A percentile compares a stretch with the other conserved stretches of the same genome.
phyloP scores from a whole-genome alignment of 2,888 invertebrate species.

The Chesias legatella region DNA sequence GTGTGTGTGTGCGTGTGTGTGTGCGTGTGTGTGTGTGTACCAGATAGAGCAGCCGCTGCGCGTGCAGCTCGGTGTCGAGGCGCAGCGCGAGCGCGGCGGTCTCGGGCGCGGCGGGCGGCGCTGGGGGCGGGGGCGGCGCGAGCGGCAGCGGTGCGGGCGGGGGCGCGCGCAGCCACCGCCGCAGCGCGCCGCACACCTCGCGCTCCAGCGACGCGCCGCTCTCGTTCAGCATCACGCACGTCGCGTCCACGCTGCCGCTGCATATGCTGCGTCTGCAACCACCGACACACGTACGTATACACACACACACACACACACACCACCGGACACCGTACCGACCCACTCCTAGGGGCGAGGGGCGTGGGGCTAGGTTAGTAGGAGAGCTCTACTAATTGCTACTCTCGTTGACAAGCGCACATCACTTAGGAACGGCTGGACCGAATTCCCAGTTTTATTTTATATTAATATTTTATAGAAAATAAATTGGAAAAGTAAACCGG shows the following conservation, averaged over 20 bases:
- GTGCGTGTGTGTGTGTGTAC: constrained; percentile 68
- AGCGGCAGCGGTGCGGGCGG: constrained; percentile 56
- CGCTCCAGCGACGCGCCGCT: constrained; percentile 93
- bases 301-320: background rate
- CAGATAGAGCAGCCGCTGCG: constrained; percentile 87
- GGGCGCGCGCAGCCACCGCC: constrained; percentile 82
- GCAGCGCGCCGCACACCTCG: constrained; percentile 59
- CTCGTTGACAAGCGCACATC: too few species aligned
- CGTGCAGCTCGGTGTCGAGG: constrained; percentile 89
- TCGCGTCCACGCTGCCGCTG: constrained; percentile 95
- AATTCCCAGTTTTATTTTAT: too few species aligned
- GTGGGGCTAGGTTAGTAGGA: too few species aligned
- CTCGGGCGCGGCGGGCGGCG: constrained; percentile 21
- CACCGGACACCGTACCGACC: too few species aligned
- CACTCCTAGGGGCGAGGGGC: too few species aligned
- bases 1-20: too few species aligned
- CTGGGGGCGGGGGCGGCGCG: constrained; percentile 65
- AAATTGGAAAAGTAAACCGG: too few species aligned
- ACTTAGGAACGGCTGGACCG: too few species aligned
- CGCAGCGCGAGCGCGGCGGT: constrained; percentile 57
- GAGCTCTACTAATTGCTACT: too few species aligned
- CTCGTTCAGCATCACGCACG: constrained; percentile 97
- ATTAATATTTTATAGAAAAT: too few species aligned
- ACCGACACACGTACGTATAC: too few species aligned
- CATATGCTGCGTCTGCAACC: constrained; percentile 90